Evolutionary conservation across 1,140 invertebrate genomes (phyloP).

Genomic region (Andrena cerasifolii): DNA sequence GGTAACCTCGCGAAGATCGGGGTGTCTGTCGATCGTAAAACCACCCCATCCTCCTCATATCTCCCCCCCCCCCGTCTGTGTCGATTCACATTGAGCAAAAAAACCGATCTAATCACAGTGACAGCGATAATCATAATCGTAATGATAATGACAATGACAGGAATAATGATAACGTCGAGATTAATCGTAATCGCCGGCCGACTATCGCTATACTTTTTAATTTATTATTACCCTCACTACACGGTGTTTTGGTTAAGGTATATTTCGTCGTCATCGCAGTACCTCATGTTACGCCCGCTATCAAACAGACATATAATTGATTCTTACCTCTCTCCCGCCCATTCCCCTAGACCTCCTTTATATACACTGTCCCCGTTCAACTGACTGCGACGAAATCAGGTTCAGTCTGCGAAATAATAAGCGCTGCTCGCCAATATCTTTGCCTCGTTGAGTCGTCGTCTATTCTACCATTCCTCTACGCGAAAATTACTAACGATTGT

Average conservation of each 20-base stretch:
- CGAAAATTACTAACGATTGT: neutral
- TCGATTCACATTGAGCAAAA: constrained; percentile 46
- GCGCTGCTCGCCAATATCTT: constrained; percentile 29
- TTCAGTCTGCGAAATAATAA: constrained; percentile 57
- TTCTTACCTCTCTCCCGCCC: constrained; percentile 45
- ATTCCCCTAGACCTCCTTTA: constrained; percentile 57
- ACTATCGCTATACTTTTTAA: constrained; percentile 75
- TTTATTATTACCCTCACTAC: constrained; percentile 81
- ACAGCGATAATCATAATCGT: constrained; percentile 63
- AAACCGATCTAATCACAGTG: constrained; percentile 51
- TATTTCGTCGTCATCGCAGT: constrained; percentile 59
- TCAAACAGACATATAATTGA: constrained; percentile 72
- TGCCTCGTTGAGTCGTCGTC: neutral
- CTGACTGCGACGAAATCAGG: constrained; percentile 74
- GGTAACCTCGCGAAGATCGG: constrained; percentile 22
- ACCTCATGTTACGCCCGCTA: constrained; percentile 37
- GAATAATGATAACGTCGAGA: constrained; percentile 71
- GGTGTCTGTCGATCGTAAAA: neutral
- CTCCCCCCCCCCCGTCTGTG: neutral
- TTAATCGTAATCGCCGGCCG: constrained; percentile 74
- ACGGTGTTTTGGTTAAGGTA: constrained; percentile 80
- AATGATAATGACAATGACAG: constrained; percentile 71
- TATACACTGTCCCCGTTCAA: constrained; percentile 78
- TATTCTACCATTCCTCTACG: neutral
- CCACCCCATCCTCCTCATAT: neutral